A percentile compares a stretch with the other conserved stretches of the same genome.
phyloP scores from a whole-genome alignment of 1,140 invertebrate genomes.

The Apis mellifera region Amel_HAv3.1 CM009937.2:5582001-5582500 shows the following conservation, averaged over 20 bases:
- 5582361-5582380: slow-evolving; percentile 39
- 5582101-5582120: too few relatives aligned
- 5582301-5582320: slow-evolving; percentile 71
- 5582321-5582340: slow-evolving; percentile 73
- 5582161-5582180: not conserved
- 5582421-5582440: not conserved
- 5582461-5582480: too few relatives aligned
- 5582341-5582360: slow-evolving; percentile 65
- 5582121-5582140: not conserved
- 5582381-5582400: slow-evolving; percentile 48
- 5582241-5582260: slow-evolving; percentile 56
- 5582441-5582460: too few relatives aligned
- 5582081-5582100: not conserved
- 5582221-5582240: slow-evolving; percentile 15
- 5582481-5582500: too few relatives aligned
- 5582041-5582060: too few relatives aligned
- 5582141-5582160: not conserved
- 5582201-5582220: slow-evolving; percentile 7
- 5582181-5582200: not conserved
- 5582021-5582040: too few relatives aligned
- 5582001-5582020: too few relatives aligned
- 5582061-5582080: too few relatives aligned
- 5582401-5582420: not conserved
- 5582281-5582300: slow-evolving; percentile 66
- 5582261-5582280: slow-evolving; percentile 10